A percentile compares a stretch with the other conserved stretches of the same genome.
Evolutionary conservation across 2,113 vertebrate species (phyloP).

Genomic region (Pampusana beccarii): DNA sequence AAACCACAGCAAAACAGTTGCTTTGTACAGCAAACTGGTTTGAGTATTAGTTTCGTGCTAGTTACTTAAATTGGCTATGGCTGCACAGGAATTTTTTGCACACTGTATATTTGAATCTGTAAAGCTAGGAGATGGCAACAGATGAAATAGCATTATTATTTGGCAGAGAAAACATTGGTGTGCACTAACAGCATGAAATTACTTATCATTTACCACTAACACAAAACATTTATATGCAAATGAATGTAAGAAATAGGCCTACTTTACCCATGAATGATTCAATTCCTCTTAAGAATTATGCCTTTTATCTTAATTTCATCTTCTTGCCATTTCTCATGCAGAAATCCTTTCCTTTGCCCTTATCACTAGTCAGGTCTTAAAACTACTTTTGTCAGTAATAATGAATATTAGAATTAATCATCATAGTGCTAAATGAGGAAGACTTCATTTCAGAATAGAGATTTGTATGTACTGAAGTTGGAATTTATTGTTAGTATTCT

Average conservation of each 20-base stretch:
- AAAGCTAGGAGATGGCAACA: neutral
- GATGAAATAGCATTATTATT: conserved; percentile 13
- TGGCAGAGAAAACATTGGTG: conserved; percentile 34
- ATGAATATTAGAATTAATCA: conserved; percentile 32
- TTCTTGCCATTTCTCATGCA: neutral
- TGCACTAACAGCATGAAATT: conserved; percentile 31
- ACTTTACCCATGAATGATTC: conserved; percentile 19
- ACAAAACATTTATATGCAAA: conserved; percentile 45
- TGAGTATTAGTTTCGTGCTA: neutral
- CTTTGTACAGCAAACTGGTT: neutral
- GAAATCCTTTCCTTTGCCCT: conserved; percentile 31
- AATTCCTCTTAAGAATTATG: conserved; percentile 10
- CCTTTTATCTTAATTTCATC: conserved; percentile 37
- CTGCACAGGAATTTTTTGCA: neutral
- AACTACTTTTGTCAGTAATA: conserved; percentile 5
- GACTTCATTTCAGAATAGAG: neutral
- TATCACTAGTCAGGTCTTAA: neutral
- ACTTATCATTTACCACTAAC: conserved; percentile 12
- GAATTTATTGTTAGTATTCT: conserved; percentile 1
- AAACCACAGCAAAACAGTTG: neutral
- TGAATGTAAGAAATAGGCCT: conserved; percentile 20
- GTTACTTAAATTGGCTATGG: neutral
- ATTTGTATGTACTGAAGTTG: neutral
- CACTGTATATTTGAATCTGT: neutral
- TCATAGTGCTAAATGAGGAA: neutral